A percentile compares a stretch with the other conserved stretches of the same genome.
Conservation (phyloP, 2,113 vertebrate species). For the Microcebus murinus region DNA sequence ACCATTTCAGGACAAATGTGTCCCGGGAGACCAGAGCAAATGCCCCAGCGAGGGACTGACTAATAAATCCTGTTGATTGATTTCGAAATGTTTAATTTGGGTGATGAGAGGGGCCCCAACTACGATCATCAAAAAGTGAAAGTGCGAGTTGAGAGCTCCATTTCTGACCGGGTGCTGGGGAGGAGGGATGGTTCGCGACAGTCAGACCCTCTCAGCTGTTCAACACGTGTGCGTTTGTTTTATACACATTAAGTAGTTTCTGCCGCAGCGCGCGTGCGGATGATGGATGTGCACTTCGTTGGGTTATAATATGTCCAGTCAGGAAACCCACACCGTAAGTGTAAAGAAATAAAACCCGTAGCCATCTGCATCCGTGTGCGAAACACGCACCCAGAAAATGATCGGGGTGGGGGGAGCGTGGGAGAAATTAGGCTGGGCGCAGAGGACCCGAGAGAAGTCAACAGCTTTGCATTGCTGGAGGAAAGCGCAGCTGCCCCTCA, state of each 20-base stretch:
- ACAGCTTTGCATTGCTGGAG: conserved; percentile 44
- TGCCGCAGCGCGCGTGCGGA: conserved; percentile 13
- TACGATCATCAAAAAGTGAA: conserved; percentile 68
- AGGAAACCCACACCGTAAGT: background rate
- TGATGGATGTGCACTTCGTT: conserved; percentile 21
- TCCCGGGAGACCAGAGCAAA: conserved; percentile 34
- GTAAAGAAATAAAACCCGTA: conserved; percentile 49
- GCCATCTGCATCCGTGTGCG: background rate
- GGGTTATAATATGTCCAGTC: conserved; percentile 42
- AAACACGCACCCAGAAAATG: conserved; percentile 13
- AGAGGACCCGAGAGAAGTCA: conserved; percentile 45
- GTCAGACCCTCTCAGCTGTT: conserved; percentile 59
- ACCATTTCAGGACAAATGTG: conserved; percentile 47
- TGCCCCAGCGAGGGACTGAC: conserved; percentile 28
- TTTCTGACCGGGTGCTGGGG: background rate
- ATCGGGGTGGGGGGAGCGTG: background rate
- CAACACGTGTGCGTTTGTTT: conserved; percentile 69
- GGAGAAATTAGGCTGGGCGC: background rate
- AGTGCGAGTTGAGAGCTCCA: conserved; percentile 47
- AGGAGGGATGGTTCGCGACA: background rate
- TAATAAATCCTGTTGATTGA: conserved; percentile 57
- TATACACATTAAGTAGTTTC: conserved; percentile 60
- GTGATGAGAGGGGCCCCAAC: background rate
- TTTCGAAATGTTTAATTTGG: conserved; percentile 70
- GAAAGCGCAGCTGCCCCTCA: conserved; percentile 56